Base-by-base conservation (phyloP, 2,113 vertebrate species). In the Pica pica region DNA sequence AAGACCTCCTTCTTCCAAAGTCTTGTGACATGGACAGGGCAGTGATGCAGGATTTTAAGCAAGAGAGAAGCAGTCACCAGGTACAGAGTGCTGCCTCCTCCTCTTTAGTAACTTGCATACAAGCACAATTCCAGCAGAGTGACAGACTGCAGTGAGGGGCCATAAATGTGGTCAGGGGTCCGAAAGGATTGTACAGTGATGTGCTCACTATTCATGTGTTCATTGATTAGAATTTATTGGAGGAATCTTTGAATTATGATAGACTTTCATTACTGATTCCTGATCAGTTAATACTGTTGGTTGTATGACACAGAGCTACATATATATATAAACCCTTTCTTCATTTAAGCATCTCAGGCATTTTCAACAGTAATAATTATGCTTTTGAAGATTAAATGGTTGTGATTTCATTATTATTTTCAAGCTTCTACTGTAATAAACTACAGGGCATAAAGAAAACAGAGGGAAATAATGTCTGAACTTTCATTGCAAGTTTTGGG, bases 111-210 rank as follows among this genome's bases (percentile, higher is more conserved):
- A 44, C 5, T n/a, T 11, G 0, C 3, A 3, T 16, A 9, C 19
- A n/a, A 7, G 8, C 24, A 4, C 14, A 49, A 4, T 61, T 61
- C 64, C 61, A n/a, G 15, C 19, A 39, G 39, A 35, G 46, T 18
- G 80, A 24, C 16, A 53, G 33, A 63, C 24, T 61, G 39, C 19
- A 41, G 7, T 9, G 10, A 49, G 12, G 12, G 24, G 7, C 9
- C 14, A 6, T 39, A 64, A 55, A 49, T 3, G 1, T 18, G 7
- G 12, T 28, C 33, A 37, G 19, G 41, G 22, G 19, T 65, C 55
- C 2, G 2, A 17, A 68, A 81, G 10, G 14, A 44, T 4, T 53
- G 8, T 30, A 23, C 31, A 49, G 47, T 0, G 1, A 11, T 35
- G 16, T 31, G 13, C 15, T 81, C 39, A 23, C 13, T 80, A 10